Conservation (phyloP, 2,113 vertebrate species). For the Takifugu flavidus region DNA sequence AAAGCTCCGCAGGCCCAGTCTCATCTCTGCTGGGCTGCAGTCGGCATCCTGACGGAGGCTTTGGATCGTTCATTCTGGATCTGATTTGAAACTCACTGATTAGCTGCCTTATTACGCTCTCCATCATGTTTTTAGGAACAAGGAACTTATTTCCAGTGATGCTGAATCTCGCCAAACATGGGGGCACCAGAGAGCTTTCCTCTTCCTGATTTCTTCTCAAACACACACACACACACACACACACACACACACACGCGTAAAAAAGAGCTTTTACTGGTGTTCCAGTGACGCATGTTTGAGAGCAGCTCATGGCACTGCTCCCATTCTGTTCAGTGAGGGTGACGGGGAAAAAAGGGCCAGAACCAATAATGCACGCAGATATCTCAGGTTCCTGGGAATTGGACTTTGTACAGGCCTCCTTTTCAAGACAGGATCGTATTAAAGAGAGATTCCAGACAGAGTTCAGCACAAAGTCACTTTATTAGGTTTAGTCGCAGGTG, state of each 20-base stretch:
- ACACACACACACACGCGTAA: too few relatives aligned
- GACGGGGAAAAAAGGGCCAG: too few relatives aligned
- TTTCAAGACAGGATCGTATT: conserved; percentile 26
- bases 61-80: not conserved
- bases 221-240: too few relatives aligned
- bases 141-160: too few relatives aligned
- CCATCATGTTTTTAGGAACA: too few relatives aligned
- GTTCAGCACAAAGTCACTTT: conserved; percentile 69
- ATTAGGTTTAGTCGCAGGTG: conserved; percentile 50
- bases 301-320: too few relatives aligned
- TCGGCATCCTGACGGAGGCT: not conserved
- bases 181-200: too few relatives aligned
- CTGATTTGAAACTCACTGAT: not conserved
- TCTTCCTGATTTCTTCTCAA: too few relatives aligned
- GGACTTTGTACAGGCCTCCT: conserved; percentile 20
- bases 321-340: too few relatives aligned
- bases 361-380: not conserved
- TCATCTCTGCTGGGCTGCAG: not conserved
- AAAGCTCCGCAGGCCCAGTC: not conserved
- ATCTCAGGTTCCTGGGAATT: conserved; percentile 3
- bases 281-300: too few relatives aligned
- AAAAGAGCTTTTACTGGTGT: too few relatives aligned
- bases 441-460: conserved; percentile 48
- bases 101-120: not conserved
- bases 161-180: too few relatives aligned